Evolutionary conservation across 2,113 vertebrate species (phyloP), one percentile per base, ranked within the genome.

Genomic region (Hypocryptadius cinnamomeus): DNA sequence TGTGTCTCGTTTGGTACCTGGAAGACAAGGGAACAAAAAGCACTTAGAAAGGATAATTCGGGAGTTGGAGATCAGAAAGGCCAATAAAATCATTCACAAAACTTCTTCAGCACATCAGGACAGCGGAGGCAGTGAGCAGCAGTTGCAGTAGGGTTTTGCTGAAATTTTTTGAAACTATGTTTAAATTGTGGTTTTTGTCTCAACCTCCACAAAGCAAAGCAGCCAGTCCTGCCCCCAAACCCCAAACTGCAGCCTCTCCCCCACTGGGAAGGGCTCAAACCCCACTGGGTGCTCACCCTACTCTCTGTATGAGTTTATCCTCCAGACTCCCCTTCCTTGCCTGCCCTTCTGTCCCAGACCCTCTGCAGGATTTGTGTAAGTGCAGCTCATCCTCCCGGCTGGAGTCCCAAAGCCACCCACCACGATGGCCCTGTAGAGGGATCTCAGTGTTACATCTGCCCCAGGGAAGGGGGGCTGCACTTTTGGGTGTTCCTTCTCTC

Each of bases 1-100:
- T 50, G 94, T 84, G 1, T 87, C 30, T 69, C 14, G 63, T 83
- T 95, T 97, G 10, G 37, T 16, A 50, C 76, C 98, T 98, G 89
- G 30, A 94, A 91, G 60, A 76, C n/a, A 71, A 87, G 31, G 25
- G 4, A 16, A 28, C 12, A 35, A 25, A 61, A 48, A 66, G 7
- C 33, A 61, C 42, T 74, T 42, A 90, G 47, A 39, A 68, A 61
- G 42, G 45, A 6, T 33, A 27, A 47, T 28, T 39, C 63, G 6
- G 63, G 44, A 82, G 13, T 30, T 25, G 35, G 39, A 68, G 31
- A 30, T 19, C 76, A 64, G 64, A 65, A 80, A 37, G 54, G n/a
- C 5, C 33, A n/a, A n/a, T 14, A 35, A 79, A 79, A 83, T 17
- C 17, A 15, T 18, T 35, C 35, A 69, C 28, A 47, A 53, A 42